Evolutionary conservation across 2,113 vertebrate species (phyloP).

Genomic region (Desmodus rotundus): DNA sequence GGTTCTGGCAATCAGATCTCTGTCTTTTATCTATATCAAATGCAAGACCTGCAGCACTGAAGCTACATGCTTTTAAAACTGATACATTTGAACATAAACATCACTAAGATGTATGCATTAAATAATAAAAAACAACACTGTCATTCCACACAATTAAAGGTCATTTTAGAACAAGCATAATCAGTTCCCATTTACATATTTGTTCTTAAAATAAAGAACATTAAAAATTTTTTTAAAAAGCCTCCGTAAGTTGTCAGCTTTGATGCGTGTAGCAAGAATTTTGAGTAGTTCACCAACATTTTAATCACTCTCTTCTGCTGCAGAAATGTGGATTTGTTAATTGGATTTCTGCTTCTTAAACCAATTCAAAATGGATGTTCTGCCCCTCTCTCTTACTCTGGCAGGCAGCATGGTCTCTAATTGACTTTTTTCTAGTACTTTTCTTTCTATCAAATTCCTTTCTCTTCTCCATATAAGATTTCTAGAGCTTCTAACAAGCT

Average conservation of each 20-base stretch:
- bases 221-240: not conserved
- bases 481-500: constrained; percentile 45
- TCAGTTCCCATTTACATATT: constrained; percentile 47
- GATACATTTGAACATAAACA: not conserved
- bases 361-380: not conserved
- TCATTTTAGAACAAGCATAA: constrained; percentile 48
- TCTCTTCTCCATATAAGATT: constrained; percentile 30
- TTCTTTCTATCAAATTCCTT: constrained; percentile 24
- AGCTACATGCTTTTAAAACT: not conserved
- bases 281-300: constrained; percentile 33
- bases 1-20: not conserved
- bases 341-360: constrained; percentile 45
- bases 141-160: constrained; percentile 14
- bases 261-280: constrained; percentile 25
- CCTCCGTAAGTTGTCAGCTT: constrained; percentile 17
- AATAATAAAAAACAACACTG: constrained; percentile 20
- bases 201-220: constrained; percentile 41
- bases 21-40: not conserved
- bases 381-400: not conserved
- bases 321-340: constrained; percentile 40
- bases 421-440: constrained; percentile 41
- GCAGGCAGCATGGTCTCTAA: constrained; percentile 27
- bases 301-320: constrained; percentile 56
- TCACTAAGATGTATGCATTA: constrained; percentile 33
- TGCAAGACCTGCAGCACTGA: not conserved